Evolutionary conservation across 2,797 vertebrate species (phyloP).

Genomic region (Aeoliscus strigatus): DNA sequence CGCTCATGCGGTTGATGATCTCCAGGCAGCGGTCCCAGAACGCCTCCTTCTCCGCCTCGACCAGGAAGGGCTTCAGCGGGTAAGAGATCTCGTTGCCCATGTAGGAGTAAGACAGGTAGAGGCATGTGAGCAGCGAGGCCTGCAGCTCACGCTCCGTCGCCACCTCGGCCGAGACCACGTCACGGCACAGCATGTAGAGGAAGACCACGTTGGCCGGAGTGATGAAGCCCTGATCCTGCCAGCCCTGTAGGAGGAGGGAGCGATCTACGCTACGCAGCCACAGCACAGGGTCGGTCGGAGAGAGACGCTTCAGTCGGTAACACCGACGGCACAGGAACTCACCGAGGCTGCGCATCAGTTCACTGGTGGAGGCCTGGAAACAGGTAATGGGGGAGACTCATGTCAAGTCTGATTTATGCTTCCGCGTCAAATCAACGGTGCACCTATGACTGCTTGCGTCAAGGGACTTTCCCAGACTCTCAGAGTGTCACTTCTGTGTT

Average conservation of each 20-base stretch:
- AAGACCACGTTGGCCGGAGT: slow-evolving; percentile 96
- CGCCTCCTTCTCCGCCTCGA: slow-evolving; percentile 87
- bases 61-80: slow-evolving; percentile 94
- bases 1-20: slow-evolving; percentile 89
- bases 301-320: slow-evolving; percentile 85
- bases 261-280: slow-evolving; percentile 97
- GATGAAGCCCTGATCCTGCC: slow-evolving; percentile 98
- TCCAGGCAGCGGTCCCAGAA: slow-evolving; percentile 92
- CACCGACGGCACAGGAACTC: slow-evolving; percentile 93
- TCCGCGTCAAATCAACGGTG: too few species aligned
- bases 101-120: slow-evolving; percentile 96
- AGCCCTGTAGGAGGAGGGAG: slow-evolving; percentile 92
- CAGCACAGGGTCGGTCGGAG: too few species aligned
- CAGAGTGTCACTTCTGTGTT: too few species aligned
- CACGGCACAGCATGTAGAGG: slow-evolving; percentile 91
- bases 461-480: too few species aligned
- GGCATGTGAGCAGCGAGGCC: slow-evolving; percentile 91
- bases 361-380: slow-evolving; percentile 95
- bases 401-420: too few species aligned
- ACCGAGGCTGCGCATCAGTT: slow-evolving; percentile 91
- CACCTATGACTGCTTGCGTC: too few species aligned
- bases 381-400: too few species aligned
- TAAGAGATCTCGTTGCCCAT: slow-evolving; percentile 99
- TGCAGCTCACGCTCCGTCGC: too few species aligned
- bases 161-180: slow-evolving; percentile 83